These are phyloP conservation scores for Cassiopea xamachana DNA, from an alignment of 30 jellyfish, hydroid and myxozoan genomes.

Conservation along the genomic window DNA sequence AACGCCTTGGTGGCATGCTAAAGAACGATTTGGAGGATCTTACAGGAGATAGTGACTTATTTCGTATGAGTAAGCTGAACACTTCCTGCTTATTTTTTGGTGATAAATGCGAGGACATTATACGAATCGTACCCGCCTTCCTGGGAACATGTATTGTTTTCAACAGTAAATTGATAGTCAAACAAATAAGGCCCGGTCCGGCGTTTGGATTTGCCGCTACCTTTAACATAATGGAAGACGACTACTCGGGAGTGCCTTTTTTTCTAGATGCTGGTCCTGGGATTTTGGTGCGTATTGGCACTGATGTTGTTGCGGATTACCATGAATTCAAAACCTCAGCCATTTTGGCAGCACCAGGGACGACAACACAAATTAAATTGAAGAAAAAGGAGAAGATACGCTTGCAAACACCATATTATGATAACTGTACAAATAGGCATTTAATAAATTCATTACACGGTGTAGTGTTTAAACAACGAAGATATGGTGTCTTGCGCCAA, in stretches of 20 bases:
- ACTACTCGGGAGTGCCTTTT: neutral
- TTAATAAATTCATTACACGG: neutral
- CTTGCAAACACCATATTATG: neutral
- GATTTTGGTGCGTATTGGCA: neutral
- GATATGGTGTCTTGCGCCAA: no score
- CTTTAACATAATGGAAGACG: neutral
- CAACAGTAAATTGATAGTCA: neutral
- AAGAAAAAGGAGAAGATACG: neutral
- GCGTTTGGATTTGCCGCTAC: neutral
- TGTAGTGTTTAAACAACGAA: neutral
- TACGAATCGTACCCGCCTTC: neutral
- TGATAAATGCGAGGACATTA: neutral
- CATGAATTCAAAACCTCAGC: neutral
- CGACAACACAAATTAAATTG: neutral
- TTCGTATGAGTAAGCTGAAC: neutral
- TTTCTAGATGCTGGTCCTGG: neutral
- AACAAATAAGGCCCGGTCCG: neutral
- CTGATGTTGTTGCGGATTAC: neutral
- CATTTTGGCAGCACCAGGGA: conserved; percentile 3
- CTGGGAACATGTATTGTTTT: neutral
- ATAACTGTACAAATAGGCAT: neutral
- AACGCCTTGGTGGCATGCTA: neutral
- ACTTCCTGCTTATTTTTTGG: neutral
- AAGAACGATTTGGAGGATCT: neutral
- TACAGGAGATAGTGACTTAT: neutral